Base-by-base conservation (phyloP, 2,113 vertebrate species). In the Madoqua kirkii region DNA sequence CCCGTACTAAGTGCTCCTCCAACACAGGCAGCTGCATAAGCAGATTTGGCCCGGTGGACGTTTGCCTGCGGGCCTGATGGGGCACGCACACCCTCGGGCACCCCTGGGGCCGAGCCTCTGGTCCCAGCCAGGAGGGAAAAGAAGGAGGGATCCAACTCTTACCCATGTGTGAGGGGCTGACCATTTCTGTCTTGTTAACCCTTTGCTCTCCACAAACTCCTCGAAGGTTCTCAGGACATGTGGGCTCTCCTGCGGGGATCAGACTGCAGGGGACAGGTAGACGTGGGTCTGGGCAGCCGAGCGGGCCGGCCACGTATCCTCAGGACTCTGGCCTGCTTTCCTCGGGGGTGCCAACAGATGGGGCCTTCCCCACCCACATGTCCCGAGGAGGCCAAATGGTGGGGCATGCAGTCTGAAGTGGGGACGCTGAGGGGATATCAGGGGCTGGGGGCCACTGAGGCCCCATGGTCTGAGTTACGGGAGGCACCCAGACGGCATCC, bases 81-180 rank as follows among this genome's bases (percentile, higher is more conserved):
- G 3, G 43, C 31, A 81, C 17, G 1, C 79, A 19, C 8, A 4
- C 31, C 29, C 29, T 2, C 1, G 1, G 33, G 33, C 33, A 67
- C 2, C 33, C 15, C 33, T 4, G 0, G 78, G 48, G 48, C 17
- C 6, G 48, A 82, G 48, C 31, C 79, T 52, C 48, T 13, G 31
- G 31, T 23, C 11, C 48, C 48, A 52, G 3, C 74, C 43, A 31
- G 45, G 43, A 79, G 27, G 15, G 17, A 23, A 6, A 55, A 31
- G 3, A 5, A 12, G 6, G 57, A 3, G 1, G 4, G 1, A 9
- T 3, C 7, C 7, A 1, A 1, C 2, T 27, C 29, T 74, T 33
- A 95, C 48, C 82, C 3, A 19, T 1, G 0, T 64, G 82, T 1
- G 16, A 48, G 89, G 67, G 94, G 36, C 3, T 27, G 29, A 79